Conservation (phyloP, 2,888 invertebrate genomes). For the Cerastis leucographa region DNA sequence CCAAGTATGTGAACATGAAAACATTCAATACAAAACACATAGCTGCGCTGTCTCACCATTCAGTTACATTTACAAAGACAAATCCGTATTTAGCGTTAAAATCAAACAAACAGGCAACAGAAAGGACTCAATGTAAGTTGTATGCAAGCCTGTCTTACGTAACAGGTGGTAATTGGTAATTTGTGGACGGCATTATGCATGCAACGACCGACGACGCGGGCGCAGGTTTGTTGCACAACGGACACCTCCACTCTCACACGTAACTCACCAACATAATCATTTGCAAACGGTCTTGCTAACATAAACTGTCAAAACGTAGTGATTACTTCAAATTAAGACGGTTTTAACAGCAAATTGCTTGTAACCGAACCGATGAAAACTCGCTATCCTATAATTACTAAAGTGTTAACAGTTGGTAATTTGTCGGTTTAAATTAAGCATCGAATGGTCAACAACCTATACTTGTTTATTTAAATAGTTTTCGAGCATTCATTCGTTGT, state of each 20-base stretch:
- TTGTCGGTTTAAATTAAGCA: constrained; percentile 61
- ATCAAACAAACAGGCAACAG: constrained; percentile 47
- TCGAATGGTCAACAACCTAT: constrained; percentile 39
- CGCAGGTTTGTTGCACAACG: constrained; percentile 64
- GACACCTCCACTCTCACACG: constrained; percentile 58
- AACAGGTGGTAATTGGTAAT: constrained; percentile 69
- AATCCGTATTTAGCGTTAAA: constrained; percentile 37
- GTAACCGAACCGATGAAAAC: constrained; percentile 38
- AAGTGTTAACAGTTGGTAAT: constrained; percentile 54
- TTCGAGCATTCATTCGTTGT: constrained; percentile 42
- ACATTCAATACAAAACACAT: constrained; percentile 20
- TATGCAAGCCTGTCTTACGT: constrained; percentile 53
- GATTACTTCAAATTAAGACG: constrained; percentile 51
- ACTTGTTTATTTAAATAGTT: constrained; percentile 42
- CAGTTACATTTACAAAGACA: constrained; percentile 46
- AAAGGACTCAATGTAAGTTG: constrained; percentile 54
- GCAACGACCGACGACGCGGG: constrained; percentile 53
- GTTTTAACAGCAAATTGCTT: constrained; percentile 52
- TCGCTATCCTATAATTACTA: constrained; percentile 53
- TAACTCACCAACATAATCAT: constrained; percentile 50
- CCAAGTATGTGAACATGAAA: constrained; percentile 16
- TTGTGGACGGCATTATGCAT: constrained; percentile 67
- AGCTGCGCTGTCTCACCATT: constrained; percentile 36
- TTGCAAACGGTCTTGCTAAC: constrained; percentile 51
- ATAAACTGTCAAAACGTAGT: constrained; percentile 55